Evolutionary conservation across 2,113 vertebrate genomes (phyloP).

Genomic region (Brachyhypopomus occidentalis): DNA sequence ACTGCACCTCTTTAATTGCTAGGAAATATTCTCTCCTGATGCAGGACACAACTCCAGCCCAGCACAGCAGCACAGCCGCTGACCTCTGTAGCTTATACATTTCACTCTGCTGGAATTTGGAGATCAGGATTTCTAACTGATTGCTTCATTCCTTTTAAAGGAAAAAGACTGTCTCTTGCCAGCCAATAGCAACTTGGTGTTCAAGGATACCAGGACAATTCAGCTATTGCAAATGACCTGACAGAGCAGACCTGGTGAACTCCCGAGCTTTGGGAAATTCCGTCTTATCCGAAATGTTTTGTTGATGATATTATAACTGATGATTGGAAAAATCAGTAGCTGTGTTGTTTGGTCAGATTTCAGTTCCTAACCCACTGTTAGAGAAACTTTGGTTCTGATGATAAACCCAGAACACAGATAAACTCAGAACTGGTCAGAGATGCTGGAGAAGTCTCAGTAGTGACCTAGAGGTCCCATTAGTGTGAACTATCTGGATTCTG

Average conservation of each 20-base stretch:
- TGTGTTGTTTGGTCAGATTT: not conserved
- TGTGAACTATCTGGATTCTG: too few species aligned
- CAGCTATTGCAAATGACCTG: slow-evolving; percentile 18
- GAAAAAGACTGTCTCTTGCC: not conserved
- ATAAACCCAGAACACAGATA: too few species aligned
- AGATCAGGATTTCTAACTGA: not conserved
- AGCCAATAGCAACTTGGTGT: slow-evolving; percentile 51
- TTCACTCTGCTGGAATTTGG: slow-evolving; percentile 14
- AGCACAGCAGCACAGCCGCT: slow-evolving; percentile 59
- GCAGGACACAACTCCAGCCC: slow-evolving; percentile 55
- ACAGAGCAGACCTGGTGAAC: not conserved
- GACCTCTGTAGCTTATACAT: slow-evolving; percentile 50
- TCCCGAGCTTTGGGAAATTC: not conserved
- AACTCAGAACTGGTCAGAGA: not conserved
- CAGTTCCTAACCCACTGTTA: too few species aligned
- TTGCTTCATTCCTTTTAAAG: slow-evolving; percentile 51
- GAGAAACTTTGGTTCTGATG: too few species aligned
- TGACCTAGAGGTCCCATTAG: not conserved
- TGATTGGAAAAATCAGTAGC: too few species aligned
- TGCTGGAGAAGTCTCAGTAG: too few species aligned
- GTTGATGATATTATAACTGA: too few species aligned
- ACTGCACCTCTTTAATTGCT: slow-evolving; percentile 70
- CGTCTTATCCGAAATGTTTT: not conserved
- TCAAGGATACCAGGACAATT: slow-evolving; percentile 23
- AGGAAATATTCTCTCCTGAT: slow-evolving; percentile 72